Evolutionary conservation across 1,140 invertebrate genomes (phyloP).

Genomic region (Sycophaga agraensis): DNA sequence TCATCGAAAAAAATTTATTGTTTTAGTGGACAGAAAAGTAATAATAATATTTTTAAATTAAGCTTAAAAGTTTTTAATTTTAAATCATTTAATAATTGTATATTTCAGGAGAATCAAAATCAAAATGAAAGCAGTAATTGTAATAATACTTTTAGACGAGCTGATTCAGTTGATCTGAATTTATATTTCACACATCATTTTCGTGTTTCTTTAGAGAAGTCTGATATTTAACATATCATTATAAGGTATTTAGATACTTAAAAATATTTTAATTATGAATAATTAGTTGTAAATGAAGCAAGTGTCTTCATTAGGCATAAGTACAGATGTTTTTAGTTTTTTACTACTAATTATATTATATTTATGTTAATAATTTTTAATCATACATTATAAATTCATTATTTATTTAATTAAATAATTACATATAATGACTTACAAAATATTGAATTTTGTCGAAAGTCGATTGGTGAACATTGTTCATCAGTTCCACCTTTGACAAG

Average conservation of each 20-base stretch:
- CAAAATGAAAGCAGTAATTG: conserved; percentile 3
- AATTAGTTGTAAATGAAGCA: neutral
- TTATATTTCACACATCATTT: conserved; percentile 22
- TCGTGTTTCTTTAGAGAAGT: neutral
- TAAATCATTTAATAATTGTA: neutral
- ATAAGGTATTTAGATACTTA: no score
- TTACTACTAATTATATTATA: no score
- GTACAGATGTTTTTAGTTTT: no score
- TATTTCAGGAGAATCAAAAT: conserved; percentile 14
- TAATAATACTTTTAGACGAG: conserved; percentile 1
- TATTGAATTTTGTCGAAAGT: conserved; percentile 39
- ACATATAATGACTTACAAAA: conserved; percentile 34
- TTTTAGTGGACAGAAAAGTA: conserved; percentile 16
- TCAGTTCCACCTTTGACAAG: conserved; percentile 42
- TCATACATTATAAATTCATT: no score
- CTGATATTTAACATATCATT: conserved; percentile 7
- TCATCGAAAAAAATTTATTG: conserved; percentile 18
- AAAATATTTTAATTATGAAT: no score
- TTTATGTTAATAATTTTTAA: no score
- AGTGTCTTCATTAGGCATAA: no score
- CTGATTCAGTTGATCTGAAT: conserved; percentile 16
- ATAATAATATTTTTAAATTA: neutral
- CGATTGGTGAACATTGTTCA: conserved; percentile 36
- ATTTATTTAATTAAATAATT: no score
- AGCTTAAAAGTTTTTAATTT: neutral